These are phyloP conservation scores for Catostylus mosaicus DNA, from an alignment of 30 jellyfish, hydroid and myxozoan species.

Conservation along the genomic window DNA sequence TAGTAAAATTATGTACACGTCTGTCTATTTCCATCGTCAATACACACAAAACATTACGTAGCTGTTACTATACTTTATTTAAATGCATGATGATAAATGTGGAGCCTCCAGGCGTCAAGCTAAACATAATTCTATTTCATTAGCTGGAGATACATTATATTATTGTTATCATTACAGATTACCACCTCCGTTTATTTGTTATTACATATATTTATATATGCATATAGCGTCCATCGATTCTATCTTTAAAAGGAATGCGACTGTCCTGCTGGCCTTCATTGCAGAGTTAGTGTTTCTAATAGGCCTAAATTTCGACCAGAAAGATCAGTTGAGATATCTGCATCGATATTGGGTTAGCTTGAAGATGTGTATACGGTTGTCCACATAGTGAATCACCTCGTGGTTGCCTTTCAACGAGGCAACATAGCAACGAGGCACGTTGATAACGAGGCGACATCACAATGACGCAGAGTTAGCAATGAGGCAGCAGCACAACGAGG, in stretches of 20 bases:
- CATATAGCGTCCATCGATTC: conserved; percentile 15
- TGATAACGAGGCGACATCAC: neutral
- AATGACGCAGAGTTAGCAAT: neutral
- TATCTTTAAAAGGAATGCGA: conserved; percentile 1
- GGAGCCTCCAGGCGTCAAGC: conserved; percentile 1
- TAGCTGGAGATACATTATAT: conserved; percentile 32
- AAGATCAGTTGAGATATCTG: neutral
- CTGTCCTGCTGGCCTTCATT: conserved; percentile 1
- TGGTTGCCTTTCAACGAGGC: neutral
- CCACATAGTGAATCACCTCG: neutral
- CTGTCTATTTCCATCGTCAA: conserved; percentile 13
- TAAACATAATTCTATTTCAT: neutral
- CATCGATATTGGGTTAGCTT: neutral
- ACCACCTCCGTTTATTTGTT: conserved; percentile 12
- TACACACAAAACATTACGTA: neutral
- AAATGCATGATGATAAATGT: conserved; percentile 11
- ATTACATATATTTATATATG: conserved; percentile 12
- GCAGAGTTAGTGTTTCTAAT: neutral
- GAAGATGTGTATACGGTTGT: neutral
- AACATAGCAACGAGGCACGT: neutral
- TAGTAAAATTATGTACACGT: conserved; percentile 6
- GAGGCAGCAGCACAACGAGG: conserved; percentile 5
- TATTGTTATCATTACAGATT: conserved; percentile 5
- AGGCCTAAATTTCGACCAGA: conserved; percentile 18
- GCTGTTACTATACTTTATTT: neutral